Evolutionary conservation across 2,113 vertebrate genomes (phyloP), one percentile per base, ranked within the genome.

Genomic region (Pseudorasbora parva): DNA sequence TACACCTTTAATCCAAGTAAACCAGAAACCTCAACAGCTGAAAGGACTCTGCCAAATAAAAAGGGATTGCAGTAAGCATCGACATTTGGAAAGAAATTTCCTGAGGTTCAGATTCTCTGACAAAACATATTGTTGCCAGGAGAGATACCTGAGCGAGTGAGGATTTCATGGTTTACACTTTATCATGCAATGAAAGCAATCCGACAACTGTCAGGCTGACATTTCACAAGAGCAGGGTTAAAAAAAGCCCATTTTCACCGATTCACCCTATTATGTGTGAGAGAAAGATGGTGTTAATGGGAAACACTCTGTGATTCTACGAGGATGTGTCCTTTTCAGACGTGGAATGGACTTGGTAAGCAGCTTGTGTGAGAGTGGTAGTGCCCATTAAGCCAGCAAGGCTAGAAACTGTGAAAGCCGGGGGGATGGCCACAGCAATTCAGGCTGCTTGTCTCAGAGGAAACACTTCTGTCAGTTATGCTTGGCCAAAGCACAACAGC

Each of bases 331-430:
- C 25, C 59, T 66, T 79, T 79, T 64, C 75, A 78, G 75, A 60
- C 23, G 14, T 45, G 56, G 14, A 60, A 78, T 79, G 77, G 77
- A 64, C 77, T 49, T 9, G 17, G 77, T 49, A 64, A 79, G 77
- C 56, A 45, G 56, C 56, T 45, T 78, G 33, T 47, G 37, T 78
- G 76, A 59, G 54, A 78, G 57, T 21, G 3, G 23, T 49, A 79
- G 59, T 64, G 77, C 59, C 77, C 41, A 64, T 79, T 79, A 64
- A 64, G 57, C 57, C 41, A 64, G 57, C 4, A n/a, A 79, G 23
- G 77, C 77, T 79, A 25, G 77, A 79, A 79, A 49, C 77, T 66
- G 59, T 79, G 77, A 79, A 79, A 79, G 59, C 41, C 15, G 8
- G 41, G 37, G 41, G 77, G 23, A 64, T 27, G 77, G 77, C 57